Evolutionary conservation across 2,113 vertebrate species (phyloP).

Genomic region (Capreolus pygargus): DNA sequence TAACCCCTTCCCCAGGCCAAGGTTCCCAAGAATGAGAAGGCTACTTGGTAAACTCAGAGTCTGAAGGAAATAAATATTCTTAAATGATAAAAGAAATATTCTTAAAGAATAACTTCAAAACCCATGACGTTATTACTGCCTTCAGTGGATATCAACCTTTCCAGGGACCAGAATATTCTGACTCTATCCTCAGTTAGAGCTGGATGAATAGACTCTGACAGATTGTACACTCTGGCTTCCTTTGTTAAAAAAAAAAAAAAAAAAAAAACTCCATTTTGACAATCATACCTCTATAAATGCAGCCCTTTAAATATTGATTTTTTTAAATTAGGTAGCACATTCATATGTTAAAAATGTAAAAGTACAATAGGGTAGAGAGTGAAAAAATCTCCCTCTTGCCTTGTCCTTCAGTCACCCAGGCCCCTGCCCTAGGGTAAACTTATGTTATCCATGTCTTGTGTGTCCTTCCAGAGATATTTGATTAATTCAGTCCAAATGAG

Average conservation of each 20-base stretch:
- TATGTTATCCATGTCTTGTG: background rate
- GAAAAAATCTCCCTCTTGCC: background rate
- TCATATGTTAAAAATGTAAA: background rate
- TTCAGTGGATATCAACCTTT: background rate
- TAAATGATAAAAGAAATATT: background rate
- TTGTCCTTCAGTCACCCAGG: background rate
- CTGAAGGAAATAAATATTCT: background rate
- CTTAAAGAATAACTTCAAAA: background rate
- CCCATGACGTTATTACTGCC: background rate
- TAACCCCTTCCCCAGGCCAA: background rate
- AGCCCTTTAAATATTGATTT: background rate
- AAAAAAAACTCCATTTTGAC: background rate
- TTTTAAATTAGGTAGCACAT: background rate
- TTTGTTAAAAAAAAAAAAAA: background rate
- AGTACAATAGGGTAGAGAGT: background rate
- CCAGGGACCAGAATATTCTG: background rate
- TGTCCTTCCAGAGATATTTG: background rate
- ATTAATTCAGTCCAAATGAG: background rate
- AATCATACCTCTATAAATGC: background rate
- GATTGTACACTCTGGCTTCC: background rate
- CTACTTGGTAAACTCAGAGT: background rate
- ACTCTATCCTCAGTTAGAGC: background rate
- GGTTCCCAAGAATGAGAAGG: background rate
- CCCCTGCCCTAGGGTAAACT: no score
- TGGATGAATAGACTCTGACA: background rate